Evolutionary conservation across 1,140 invertebrate species (phyloP).

Genomic region (Drosophila burlai): DNA sequence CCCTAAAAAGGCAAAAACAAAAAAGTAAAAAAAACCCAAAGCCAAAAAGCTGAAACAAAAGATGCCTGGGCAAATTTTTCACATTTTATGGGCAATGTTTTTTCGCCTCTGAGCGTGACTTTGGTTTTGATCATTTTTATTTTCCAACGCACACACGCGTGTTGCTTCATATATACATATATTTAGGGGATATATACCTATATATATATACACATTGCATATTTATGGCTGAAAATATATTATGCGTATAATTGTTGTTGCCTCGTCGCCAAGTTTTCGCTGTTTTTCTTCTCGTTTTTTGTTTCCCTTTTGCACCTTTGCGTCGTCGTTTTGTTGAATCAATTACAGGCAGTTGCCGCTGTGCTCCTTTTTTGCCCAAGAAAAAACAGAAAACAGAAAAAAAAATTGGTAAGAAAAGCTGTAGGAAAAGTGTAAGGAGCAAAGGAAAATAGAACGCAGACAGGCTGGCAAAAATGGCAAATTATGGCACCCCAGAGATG

Average conservation of each 20-base stretch:
- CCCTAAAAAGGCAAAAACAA: background rate
- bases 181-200: background rate
- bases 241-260: conserved; percentile 83
- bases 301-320: conserved; percentile 67
- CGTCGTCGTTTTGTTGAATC: conserved; percentile 75
- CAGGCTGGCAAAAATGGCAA: conserved; percentile 79
- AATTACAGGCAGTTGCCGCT: conserved; percentile 70
- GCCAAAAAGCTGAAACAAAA: conserved; percentile 46
- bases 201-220: conserved; percentile 32
- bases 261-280: conserved; percentile 48
- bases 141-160: conserved; percentile 29
- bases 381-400: conserved; percentile 8
- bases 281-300: conserved; percentile 18
- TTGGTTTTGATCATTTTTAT: conserved; percentile 56
- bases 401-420: conserved; percentile 16
- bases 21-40: background rate
- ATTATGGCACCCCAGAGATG: conserved; percentile 83
- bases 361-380: conserved; percentile 42
- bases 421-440: conserved; percentile 27
- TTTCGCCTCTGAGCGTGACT: conserved; percentile 51
- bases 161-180: conserved; percentile 7
- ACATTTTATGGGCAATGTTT: conserved; percentile 61
- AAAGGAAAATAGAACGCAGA: conserved; percentile 53
- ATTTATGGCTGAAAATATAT: conserved; percentile 79
- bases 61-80: conserved; percentile 42